Evolutionary conservation across 2,797 vertebrate genomes (phyloP).

Genomic region (Melopsittacus undulatus): DNA sequence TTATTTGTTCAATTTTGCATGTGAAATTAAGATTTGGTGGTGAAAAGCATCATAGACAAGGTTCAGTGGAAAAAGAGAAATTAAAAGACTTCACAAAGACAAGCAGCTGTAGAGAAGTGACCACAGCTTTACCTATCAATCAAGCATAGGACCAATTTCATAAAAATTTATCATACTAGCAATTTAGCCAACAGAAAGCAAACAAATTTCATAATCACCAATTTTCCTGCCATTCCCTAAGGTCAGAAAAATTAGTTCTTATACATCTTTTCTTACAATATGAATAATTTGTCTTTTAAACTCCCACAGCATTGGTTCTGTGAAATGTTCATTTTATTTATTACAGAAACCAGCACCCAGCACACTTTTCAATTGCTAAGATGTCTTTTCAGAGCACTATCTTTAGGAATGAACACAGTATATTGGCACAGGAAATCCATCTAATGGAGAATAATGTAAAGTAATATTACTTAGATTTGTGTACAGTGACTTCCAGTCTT

Average conservation of each 20-base stretch:
- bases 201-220: neutral
- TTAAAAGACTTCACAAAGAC: neutral
- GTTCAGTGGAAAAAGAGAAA: neutral
- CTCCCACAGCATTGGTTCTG: neutral
- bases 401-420: conserved; percentile 45
- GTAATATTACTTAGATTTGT: conserved; percentile 54
- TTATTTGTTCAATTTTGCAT: neutral
- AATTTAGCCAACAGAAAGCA: neutral
- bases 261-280: neutral
- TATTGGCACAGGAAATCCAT: conserved; percentile 62
- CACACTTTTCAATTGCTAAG: neutral
- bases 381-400: conserved; percentile 54
- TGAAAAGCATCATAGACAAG: neutral
- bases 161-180: neutral
- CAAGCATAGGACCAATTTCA: neutral
- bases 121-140: neutral
- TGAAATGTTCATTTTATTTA: neutral
- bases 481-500: conserved; percentile 52
- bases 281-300: conserved; percentile 30
- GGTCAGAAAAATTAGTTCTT: neutral
- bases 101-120: neutral
- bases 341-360: neutral
- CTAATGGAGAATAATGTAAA: conserved; percentile 65
- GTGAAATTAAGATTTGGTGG: neutral
- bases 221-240: neutral